A percentile compares a stretch with the other conserved stretches of the same genome.
phyloP scores from a whole-genome alignment of 2,888 invertebrate species.

The Caenorhabditis sulstoni region DNA sequence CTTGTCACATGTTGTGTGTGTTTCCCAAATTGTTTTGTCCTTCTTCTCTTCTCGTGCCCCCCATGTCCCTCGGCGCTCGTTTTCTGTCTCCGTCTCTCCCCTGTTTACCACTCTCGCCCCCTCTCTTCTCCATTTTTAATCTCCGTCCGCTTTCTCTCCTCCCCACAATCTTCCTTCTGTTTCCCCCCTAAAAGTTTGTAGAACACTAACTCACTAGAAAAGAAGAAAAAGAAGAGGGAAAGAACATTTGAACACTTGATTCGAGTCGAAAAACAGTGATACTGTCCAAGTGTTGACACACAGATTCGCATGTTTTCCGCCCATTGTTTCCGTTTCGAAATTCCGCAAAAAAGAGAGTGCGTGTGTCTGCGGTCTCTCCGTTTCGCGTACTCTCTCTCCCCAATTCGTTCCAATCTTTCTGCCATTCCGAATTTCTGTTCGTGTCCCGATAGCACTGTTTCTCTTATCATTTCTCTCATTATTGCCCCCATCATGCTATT shows the following conservation, averaged over 20 bases:
- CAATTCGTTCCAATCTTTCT: neutral
- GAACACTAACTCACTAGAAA: too few relatives aligned
- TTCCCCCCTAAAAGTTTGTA: neutral
- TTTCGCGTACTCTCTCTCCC: neutral
- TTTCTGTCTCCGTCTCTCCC: constrained; percentile 23
- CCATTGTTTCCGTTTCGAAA: constrained; percentile 3
- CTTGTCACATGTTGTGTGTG: constrained; percentile 25
- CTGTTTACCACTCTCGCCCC: constrained; percentile 45
- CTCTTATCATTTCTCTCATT: constrained; percentile 20
- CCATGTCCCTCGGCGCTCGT: constrained; percentile 11
- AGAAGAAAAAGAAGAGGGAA: too few relatives aligned
- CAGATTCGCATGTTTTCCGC: neutral
- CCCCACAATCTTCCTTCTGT: constrained; percentile 6
- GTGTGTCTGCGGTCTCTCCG: constrained; percentile 8
- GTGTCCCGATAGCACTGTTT: constrained; percentile 14
- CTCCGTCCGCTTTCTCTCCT: constrained; percentile 27
- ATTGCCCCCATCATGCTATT: constrained; percentile 7
- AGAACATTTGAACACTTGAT: too few relatives aligned
- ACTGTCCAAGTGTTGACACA: neutral
- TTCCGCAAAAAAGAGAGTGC: neutral
- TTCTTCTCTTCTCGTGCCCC: too few relatives aligned
- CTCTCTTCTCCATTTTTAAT: constrained; percentile 49
- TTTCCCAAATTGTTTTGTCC: constrained; percentile 45
- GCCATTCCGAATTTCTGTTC: neutral
- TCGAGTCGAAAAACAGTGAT: too few relatives aligned